Conservation (phyloP, 2,113 vertebrate genomes). For the Tricholaema leucomelas region DNA sequence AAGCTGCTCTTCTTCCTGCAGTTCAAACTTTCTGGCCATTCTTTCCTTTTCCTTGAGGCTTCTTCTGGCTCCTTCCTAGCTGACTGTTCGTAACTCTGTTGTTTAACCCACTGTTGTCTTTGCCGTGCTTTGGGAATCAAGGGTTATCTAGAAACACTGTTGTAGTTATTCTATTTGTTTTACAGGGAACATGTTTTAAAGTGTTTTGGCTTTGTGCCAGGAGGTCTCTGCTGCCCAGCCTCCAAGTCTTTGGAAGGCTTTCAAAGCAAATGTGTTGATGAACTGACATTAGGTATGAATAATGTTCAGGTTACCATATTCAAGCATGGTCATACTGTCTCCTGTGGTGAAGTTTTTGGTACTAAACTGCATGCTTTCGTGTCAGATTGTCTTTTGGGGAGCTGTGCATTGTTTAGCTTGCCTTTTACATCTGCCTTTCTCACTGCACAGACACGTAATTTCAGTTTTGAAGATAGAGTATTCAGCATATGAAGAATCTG, state of each 20-base stretch:
- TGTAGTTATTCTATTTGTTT: constrained; percentile 11
- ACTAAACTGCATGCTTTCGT: not conserved
- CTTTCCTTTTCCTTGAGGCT: not conserved
- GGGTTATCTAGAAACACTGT: not conserved
- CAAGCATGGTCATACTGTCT: not conserved
- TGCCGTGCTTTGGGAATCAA: not conserved
- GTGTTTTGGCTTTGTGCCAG: not conserved
- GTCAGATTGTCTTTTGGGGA: not conserved
- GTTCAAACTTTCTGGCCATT: not conserved
- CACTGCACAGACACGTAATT: not conserved
- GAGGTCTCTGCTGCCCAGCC: not conserved
- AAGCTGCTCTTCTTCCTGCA: not conserved
- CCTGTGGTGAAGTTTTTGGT: not conserved
- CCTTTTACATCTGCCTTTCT: not conserved
- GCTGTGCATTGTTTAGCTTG: not conserved
- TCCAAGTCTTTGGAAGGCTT: constrained; percentile 4
- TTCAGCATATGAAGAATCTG: not conserved
- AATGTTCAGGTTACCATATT: not conserved
- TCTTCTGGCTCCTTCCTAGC: not conserved
- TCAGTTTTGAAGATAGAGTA: not conserved
- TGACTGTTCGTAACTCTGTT: not conserved
- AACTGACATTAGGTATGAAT: constrained; percentile 6
- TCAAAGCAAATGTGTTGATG: constrained; percentile 20
- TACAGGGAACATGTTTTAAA: constrained; percentile 4
- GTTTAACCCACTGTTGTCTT: too few relatives aligned